Percentiles rank a stretch among this genome's conserved stretches.
phyloP scores from a whole-genome alignment of 2,113 vertebrate genomes.

The Engraulis encrasicolus region DNA sequence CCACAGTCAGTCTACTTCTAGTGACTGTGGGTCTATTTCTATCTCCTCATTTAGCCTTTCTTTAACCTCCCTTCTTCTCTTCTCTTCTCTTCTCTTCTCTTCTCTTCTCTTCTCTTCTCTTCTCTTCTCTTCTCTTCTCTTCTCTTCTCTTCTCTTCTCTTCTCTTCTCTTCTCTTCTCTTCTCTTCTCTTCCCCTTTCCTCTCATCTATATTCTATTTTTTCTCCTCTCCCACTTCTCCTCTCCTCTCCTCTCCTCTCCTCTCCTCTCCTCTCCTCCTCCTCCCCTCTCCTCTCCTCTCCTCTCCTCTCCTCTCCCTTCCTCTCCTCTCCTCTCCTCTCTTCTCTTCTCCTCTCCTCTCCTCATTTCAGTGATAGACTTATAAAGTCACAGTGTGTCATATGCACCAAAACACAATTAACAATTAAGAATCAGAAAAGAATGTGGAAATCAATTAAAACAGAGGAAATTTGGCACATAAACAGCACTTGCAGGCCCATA shows the following conservation, averaged over 20 bases:
- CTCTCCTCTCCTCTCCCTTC: too few species aligned
- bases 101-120: slow-evolving; percentile 47
- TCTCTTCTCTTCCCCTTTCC: slow-evolving; percentile 51
- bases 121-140: slow-evolving; percentile 44
- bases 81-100: slow-evolving; percentile 21
- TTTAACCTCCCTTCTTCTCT: slow-evolving; percentile 29
- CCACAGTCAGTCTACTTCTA: not conserved
- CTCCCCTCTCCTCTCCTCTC: too few species aligned
- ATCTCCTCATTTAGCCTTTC: not conserved
- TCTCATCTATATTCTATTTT: slow-evolving; percentile 11
- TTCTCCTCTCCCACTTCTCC: too few species aligned
- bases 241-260: too few species aligned
- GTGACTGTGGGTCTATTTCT: not conserved
- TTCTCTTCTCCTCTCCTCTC: not conserved
- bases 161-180: slow-evolving; percentile 26
- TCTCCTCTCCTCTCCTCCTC: too few species aligned
- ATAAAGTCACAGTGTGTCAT: too few species aligned
- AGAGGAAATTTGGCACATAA: not conserved
- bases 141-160: slow-evolving; percentile 11
- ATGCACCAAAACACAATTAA: not conserved
- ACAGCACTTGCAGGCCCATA: not conserved
- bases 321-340: not conserved
- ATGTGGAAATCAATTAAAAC: slow-evolving; percentile 1
- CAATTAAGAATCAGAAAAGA: not conserved
- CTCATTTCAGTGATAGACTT: too few species aligned